These are phyloP conservation scores for Pterois miles DNA, from an alignment of 2,797 vertebrate species.

Conservation along the genomic window DNA sequence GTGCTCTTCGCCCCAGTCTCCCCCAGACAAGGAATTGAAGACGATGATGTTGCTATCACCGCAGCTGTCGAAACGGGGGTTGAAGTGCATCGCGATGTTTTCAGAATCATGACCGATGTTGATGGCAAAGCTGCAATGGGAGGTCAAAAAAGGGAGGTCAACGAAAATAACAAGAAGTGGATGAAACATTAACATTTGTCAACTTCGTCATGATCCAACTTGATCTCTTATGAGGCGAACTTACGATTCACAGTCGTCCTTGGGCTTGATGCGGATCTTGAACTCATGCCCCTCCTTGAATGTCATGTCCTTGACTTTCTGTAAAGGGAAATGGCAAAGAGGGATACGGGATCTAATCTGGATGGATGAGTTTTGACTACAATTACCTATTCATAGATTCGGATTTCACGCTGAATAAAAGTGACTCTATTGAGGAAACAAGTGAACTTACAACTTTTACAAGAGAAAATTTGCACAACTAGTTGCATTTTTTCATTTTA, in stretches of 20 bases:
- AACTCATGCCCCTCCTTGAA: constrained; percentile 80
- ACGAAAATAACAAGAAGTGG: not conserved
- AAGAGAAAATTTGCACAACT: no score
- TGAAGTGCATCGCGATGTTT: constrained; percentile 82
- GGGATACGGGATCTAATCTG: not conserved
- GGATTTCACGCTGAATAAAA: not conserved
- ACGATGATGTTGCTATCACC: constrained; percentile 57
- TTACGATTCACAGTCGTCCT: constrained; percentile 32
- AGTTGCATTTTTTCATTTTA: no score
- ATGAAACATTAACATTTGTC: not conserved
- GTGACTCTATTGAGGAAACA: not conserved
- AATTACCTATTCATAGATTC: not conserved
- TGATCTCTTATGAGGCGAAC: not conserved
- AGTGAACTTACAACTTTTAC: no score
- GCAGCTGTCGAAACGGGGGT: constrained; percentile 69
- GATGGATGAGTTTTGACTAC: not conserved
- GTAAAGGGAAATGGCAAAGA: constrained; percentile 9
- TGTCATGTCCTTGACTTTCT: constrained; percentile 75
- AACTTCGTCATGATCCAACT: not conserved
- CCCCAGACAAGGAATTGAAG: constrained; percentile 75
- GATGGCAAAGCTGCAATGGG: constrained; percentile 76
- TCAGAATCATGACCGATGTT: constrained; percentile 79
- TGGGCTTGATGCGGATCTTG: constrained; percentile 74
- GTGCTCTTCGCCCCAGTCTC: constrained; percentile 70
- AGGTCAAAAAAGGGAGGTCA: not conserved